Evolutionary conservation across 2,113 vertebrate genomes (phyloP), one percentile per base, ranked within the genome.

Genomic region (Galbula dea): DNA sequence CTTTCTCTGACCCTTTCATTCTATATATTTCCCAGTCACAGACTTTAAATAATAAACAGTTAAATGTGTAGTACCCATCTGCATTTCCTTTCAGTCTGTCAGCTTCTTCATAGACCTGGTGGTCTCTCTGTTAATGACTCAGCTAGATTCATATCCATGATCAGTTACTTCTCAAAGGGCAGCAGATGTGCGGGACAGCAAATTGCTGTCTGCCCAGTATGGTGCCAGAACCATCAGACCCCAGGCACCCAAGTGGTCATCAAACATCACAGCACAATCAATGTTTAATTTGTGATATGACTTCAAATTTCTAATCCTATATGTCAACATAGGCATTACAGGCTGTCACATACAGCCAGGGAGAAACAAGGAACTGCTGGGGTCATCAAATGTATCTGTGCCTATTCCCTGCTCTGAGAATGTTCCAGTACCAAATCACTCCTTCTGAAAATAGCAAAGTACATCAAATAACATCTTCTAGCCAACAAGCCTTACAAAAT

Each of bases 1-100:
- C 89, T 94, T 74, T 88, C 51, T 74, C 68, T 94, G 89, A 94
- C 87, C 78, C 48, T 74, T 91, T 88, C 43, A 80, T 91, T 94
- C 81, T 54, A 74, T 89, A 26, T 89, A 88, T 83, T 94, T 94
- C 22, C 10, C 87, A 79, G 58, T 69, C 41, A 72, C 24, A 4
- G 30, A 79, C 86, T 82, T 89, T 63, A 94, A 93, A 93, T 66
- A 92, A 93, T 82, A 92, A 96, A 86, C 91, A 94, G 46, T 94
- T 85, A 89, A 92, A 85, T 18, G 11, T 29, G 43, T 9, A 71
- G 43, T 27, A 71, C 39, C 36, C 66, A 74, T 93, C 66, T 81
- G 58, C 67, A 73, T 48, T 72, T 81, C 78, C 59, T 76, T 84
- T 24, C 81, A 46, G 15, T 37, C 61, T 57, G 45, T 52, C 68